Conservation (phyloP, 2,888 invertebrate genomes). For the Melitaea athalia region DNA sequence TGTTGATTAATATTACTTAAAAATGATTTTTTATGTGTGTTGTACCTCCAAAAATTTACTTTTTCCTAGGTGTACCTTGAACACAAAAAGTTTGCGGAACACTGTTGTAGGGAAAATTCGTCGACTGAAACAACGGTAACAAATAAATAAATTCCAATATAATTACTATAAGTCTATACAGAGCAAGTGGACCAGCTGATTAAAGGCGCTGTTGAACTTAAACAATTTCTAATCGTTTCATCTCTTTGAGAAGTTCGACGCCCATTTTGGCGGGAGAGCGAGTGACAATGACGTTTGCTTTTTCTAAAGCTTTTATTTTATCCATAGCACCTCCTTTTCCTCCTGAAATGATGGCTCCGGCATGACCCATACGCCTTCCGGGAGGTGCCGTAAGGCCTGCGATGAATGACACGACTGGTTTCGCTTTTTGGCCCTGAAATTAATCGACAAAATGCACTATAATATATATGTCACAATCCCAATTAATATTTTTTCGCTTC, state of each 20-base stretch:
- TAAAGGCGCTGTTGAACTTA: slow-evolving; percentile 58
- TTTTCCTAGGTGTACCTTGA: no score
- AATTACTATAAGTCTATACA: slow-evolving; percentile 70
- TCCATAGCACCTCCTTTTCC: slow-evolving; percentile 99
- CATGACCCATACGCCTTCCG: slow-evolving; percentile 99
- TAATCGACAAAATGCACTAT: neutral
- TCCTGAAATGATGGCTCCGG: slow-evolving; percentile 99
- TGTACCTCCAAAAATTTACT: no score
- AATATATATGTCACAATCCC: neutral
- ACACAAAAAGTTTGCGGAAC: no score
- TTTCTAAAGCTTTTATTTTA: slow-evolving; percentile 97
- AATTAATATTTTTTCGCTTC: neutral
- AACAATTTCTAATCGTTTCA: slow-evolving; percentile 89
- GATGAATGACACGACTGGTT: slow-evolving; percentile 99
- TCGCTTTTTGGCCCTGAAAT: slow-evolving; percentile 90
- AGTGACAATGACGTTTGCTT: slow-evolving; percentile 96
- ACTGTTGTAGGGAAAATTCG: no score
- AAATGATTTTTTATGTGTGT: no score
- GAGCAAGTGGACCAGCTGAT: slow-evolving; percentile 52
- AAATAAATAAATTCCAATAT: slow-evolving; percentile 70
- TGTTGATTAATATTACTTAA: no score
- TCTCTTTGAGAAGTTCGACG: slow-evolving; percentile 92
- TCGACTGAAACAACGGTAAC: slow-evolving; percentile 46
- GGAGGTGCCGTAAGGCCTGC: slow-evolving; percentile 99
- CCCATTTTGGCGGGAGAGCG: slow-evolving; percentile 99